Base-by-base conservation (phyloP, 2,888 invertebrate species). In the Scaptomyza flava region DNA sequence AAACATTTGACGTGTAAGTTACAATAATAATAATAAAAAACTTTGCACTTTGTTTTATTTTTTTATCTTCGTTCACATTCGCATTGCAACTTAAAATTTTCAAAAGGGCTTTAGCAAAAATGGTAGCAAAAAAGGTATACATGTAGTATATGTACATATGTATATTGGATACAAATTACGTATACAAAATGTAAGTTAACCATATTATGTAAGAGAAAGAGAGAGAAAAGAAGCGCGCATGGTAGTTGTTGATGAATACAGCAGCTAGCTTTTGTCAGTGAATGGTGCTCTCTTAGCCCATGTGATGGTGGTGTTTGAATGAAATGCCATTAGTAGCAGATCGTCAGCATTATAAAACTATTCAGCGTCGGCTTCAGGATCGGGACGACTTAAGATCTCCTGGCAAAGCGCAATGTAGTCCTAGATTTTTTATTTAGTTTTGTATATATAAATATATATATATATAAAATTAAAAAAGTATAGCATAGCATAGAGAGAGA, bases 391-490 rank as follows among this genome's bases (percentile, higher is more conserved):
- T 77, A 91, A 73, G 72, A 91, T 91, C 88, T 91, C 91, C 85
- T 91, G 91, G 87, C 91, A 91, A 47, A 91, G 89, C 75, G 91
- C 91, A 88, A 91, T 91, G 72, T 91, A 91, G 70, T 91, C 91
- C 91, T 91, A 84, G 67, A 67, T 73, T 14, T 6, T 38, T 50
- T 47, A 54, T 54, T 80, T 58, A 72, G 60, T 62, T 62, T 33
- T 61, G 53, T 48, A 31, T 53, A 50, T 67, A 67, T 46, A 50
- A 63, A 68, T 34, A 14, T 47, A n/a, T 38, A 46, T 27, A 5
- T 43, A 7, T 45, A 27, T 43, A 43, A 27, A 30, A 23, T 57
- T 43, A 62, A 48, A 57, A 71, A 48, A 47, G 63, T 65, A 72
- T 60, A 76, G 71, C 75, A 73, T 60, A 75, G 69, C 75, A 76